Evolutionary conservation across 2,888 invertebrate genomes (phyloP).

Genomic region (Clostera curtula): DNA sequence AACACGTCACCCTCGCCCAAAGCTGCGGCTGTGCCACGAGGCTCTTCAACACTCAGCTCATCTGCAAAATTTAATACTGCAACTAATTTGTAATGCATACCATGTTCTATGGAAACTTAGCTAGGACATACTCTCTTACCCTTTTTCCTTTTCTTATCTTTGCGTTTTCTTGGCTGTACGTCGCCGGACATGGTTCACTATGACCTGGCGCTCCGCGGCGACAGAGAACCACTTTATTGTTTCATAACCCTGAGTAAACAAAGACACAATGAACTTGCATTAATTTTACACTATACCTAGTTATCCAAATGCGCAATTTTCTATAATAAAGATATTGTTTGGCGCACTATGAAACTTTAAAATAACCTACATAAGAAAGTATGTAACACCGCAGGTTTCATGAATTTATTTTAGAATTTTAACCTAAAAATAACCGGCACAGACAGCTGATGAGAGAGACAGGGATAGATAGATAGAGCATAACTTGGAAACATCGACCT

Average conservation of each 20-base stretch:
- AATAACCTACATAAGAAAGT: conserved; percentile 63
- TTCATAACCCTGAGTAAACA: conserved; percentile 72
- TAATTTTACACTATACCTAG: conserved; percentile 33
- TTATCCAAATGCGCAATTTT: conserved; percentile 63
- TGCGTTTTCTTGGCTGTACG: conserved; percentile 89
- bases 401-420: conserved; percentile 71
- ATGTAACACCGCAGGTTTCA: conserved; percentile 54
- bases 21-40: conserved; percentile 61
- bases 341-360: conserved; percentile 62
- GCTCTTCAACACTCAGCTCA: conserved; percentile 63
- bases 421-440: conserved; percentile 72
- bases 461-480: conserved; percentile 30
- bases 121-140: conserved; percentile 62
- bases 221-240: conserved; percentile 56
- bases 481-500: no score
- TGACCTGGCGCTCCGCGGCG: conserved; percentile 58
- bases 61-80: conserved; percentile 41
- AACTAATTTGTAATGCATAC: no score
- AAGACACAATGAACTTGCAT: conserved; percentile 45
- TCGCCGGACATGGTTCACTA: conserved; percentile 86
- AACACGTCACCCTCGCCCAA: conserved; percentile 80
- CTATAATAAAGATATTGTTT: conserved; percentile 43
- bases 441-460: conserved; percentile 62
- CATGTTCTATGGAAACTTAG: conserved; percentile 7
- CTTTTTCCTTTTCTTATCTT: conserved; percentile 88